Percentiles rank a stretch among this genome's conserved stretches.
These are phyloP conservation scores for Bubalus kerabau DNA, from an alignment of 2,113 vertebrate genomes.

Conservation along the genomic window DNA sequence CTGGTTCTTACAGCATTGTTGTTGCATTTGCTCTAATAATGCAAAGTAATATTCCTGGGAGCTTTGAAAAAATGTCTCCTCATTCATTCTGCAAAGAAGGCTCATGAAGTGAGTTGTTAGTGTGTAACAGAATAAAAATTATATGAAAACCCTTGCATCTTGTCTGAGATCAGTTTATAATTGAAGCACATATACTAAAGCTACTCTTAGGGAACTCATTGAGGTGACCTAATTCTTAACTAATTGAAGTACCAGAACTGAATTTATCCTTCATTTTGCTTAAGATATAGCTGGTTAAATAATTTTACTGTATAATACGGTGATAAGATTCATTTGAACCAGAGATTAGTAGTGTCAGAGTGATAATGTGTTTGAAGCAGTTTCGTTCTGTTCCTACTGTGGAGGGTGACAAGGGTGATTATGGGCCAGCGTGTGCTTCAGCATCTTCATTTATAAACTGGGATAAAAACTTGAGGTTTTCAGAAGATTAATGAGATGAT, in stretches of 20 bases:
- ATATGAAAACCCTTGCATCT: slow-evolving; percentile 48
- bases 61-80: slow-evolving; percentile 32
- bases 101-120: slow-evolving; percentile 61
- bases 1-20: slow-evolving; percentile 1
- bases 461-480: slow-evolving; percentile 39
- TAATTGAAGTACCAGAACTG: slow-evolving; percentile 47
- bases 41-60: background rate
- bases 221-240: slow-evolving; percentile 76
- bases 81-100: slow-evolving; percentile 57
- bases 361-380: background rate
- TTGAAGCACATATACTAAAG: slow-evolving; percentile 65
- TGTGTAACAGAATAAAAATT: slow-evolving; percentile 60
- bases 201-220: slow-evolving; percentile 58
- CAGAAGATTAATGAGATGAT: slow-evolving; percentile 56
- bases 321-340: slow-evolving; percentile 11
- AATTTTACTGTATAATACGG: background rate
- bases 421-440: background rate
- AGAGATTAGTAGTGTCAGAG: background rate
- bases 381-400: background rate
- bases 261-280: slow-evolving; percentile 34
- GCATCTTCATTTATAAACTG: slow-evolving; percentile 54
- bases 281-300: background rate
- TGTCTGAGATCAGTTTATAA: slow-evolving; percentile 73
- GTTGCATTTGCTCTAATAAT: background rate
- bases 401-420: background rate